Evolutionary conservation across 1,140 invertebrate genomes (phyloP), one percentile per base, ranked within the genome.

Genomic region (Atta texana): DNA sequence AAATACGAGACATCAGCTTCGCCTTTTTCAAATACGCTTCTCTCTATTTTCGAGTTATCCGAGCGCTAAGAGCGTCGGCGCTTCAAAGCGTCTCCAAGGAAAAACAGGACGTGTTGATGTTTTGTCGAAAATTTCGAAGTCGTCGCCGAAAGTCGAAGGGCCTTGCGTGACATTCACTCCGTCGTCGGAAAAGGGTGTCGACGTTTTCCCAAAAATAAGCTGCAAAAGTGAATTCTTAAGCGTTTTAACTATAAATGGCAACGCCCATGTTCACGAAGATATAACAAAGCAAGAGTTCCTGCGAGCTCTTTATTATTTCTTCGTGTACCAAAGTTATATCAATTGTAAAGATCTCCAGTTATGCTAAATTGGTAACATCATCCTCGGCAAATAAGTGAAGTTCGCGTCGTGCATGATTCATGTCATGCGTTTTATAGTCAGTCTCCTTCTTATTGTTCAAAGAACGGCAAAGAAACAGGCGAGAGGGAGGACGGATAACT

Each of bases 51-150:
- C 10, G 76, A 90, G 72, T 88, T 88, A 82, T 28, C 24, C 71
- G 21, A 21, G 6, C 8, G 8, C 55, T 66, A 63, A 80, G 63
- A 75, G 68, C 55, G 76, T 86, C 89, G 89, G 86, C 61, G 44
- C 44, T 63, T 88, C 74, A 82, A 77, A 86, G 66, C n/a, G 49
- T 75, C 69, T 18, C 39, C 61, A 8, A 81, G 78, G 21, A 49
- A 78, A 91, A 91, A 88, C 68, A 88, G 8, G 12, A 57, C 3
- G 84, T 88, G 88, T 90, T 90, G 90, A 88, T 87, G 78, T 91
- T 89, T 89, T 89, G 87, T 90, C 63, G 69, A 88, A 90, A 89
- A 82, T 77, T 34, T 34, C 51, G 21, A 57, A 81, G 55, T 80
- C 77, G 24, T 72, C 14, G 55, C 18, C 53, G 66, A 66, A 87